Evolutionary conservation across 1,140 invertebrate genomes (phyloP), one percentile per base, ranked within the genome.

Genomic region (Drosophila prosaltans): DNA sequence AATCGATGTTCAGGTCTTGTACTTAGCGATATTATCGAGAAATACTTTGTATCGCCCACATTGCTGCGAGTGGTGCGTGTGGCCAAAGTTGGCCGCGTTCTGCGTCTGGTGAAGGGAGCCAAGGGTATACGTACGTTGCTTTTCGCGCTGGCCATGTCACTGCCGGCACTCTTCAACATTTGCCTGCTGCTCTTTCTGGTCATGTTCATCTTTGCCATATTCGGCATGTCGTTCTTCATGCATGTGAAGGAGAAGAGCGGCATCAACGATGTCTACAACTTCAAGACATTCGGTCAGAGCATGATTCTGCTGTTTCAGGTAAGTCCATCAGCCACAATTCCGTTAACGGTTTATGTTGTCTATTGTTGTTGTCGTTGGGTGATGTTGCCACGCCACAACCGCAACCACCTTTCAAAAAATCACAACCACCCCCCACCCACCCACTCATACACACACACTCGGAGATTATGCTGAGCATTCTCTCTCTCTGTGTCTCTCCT

Each of bases 201-300:
- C 80, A 99, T 99, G 97, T 99, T 99, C 93, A 99, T 99, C 93
- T 99, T 99, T 93, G 98, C 98, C 81, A 99, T 99, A 91, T 99
- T 99, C 93, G 98, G 98, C 71, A 99, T 99, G 98, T 99, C 98
- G 55, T 99, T 99, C 94, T 99, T 99, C 93, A 99, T 98, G 97
- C 96, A 98, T 93, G 98, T 99, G 64, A 98, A 98, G 93, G 95
- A 97, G 91, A 96, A 97, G 90, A 97, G 96, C 81, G 98, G 98
- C 55, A 94, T 99, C 68, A 98, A 99, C 91, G 97, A 98, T 92
- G 97, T 98, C 60, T 99, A 99, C 94, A 99, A 99, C 93, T 99
- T 99, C 93, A 97, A 98, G 93, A 99, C 98, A n/a, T 99, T 99
- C 93, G 97, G 97, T 83, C 96, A 98, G 94, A 98, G 98, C 90